Conservation (phyloP, 2,888 invertebrate genomes). For the Scaptomyza polygonia region DNA sequence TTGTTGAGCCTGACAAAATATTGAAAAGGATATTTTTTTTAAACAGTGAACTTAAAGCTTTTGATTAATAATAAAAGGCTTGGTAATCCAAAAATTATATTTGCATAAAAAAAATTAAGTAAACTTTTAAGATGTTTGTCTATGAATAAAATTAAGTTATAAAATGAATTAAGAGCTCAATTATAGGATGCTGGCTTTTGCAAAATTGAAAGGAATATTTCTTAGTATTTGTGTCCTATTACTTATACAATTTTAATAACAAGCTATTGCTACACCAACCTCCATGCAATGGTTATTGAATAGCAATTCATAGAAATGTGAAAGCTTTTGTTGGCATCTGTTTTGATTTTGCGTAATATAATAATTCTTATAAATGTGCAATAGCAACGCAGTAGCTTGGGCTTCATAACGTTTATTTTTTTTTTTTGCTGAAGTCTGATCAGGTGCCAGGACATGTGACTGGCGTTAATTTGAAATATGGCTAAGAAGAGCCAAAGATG, state of each 20-base stretch:
- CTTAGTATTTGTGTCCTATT: background rate
- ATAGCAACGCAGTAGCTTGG: slow-evolving; percentile 30
- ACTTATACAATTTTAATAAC: background rate
- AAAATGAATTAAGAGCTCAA: too few relatives aligned
- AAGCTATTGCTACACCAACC: background rate
- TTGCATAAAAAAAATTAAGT: too few relatives aligned
- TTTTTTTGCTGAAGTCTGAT: slow-evolving; percentile 2
- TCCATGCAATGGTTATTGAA: background rate
- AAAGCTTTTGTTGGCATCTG: slow-evolving; percentile 11
- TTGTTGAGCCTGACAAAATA: too few relatives aligned
- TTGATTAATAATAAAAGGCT: too few relatives aligned
- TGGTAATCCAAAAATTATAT: too few relatives aligned
- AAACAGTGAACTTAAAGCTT: too few relatives aligned
- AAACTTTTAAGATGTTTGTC: too few relatives aligned
- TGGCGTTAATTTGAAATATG: slow-evolving; percentile 30
- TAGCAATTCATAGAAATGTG: background rate
- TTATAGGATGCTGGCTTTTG: too few relatives aligned
- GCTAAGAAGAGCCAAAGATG: background rate
- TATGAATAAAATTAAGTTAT: too few relatives aligned
- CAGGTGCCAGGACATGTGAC: slow-evolving; percentile 64
- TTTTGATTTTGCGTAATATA: background rate
- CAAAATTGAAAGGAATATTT: too few relatives aligned
- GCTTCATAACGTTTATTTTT: background rate
- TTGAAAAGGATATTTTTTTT: too few relatives aligned
- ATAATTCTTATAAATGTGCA: slow-evolving; percentile 18